Base-by-base conservation (phyloP, 2,113 vertebrate genomes). In the Neomonachus schauinslandi region DNA sequence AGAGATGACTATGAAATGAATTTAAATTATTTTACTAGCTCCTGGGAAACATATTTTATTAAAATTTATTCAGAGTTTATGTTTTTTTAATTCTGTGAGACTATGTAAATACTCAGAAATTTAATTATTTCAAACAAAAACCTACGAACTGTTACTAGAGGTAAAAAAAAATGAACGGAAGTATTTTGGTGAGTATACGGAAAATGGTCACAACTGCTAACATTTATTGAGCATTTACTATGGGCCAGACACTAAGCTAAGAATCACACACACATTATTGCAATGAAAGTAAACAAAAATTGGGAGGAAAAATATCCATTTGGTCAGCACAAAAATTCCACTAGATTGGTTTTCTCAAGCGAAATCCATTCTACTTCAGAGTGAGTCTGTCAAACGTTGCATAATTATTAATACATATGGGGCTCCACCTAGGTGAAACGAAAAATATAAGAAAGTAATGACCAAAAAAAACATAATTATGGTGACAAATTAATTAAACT, bases 51-150 rank as follows among this genome's bases (percentile, higher is more conserved):
- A 85, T 1, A 65, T 71, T 90, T 95, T 84, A 91, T 88, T 97
- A 84, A 91, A 95, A 95, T 85, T 87, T 67, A 96, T 89, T 94
- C 39, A 46, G 59, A 82, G 76, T 57, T 96, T 69, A 71, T 71
- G 13, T 51, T 92, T 63, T 91, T 89, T 95, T 95, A 97, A 95
- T 82, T 96, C 77, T 91, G 53, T 67, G 33, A 92, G 36, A 74
- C 10, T 93, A n/a, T 91, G 61, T 86, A 89, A 97, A 95, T 94
- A 77, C 12, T 82, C 31, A 53, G 59, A 93, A 81, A 96, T 91
- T 95, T 89, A 88, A 97, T 94, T 82, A 83, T 61, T 94, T 95
- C 63, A 95, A 96, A 90, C 39, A 67, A 95, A 98, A 97, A 89
- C 31, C 92, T 39, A 65, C 1, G 4, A 88, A 31, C n/a, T 96